A percentile compares a stretch with the other conserved stretches of the same genome.
phyloP scores from a whole-genome alignment of 2,113 vertebrate genomes.

The Madoqua kirkii region DNA sequence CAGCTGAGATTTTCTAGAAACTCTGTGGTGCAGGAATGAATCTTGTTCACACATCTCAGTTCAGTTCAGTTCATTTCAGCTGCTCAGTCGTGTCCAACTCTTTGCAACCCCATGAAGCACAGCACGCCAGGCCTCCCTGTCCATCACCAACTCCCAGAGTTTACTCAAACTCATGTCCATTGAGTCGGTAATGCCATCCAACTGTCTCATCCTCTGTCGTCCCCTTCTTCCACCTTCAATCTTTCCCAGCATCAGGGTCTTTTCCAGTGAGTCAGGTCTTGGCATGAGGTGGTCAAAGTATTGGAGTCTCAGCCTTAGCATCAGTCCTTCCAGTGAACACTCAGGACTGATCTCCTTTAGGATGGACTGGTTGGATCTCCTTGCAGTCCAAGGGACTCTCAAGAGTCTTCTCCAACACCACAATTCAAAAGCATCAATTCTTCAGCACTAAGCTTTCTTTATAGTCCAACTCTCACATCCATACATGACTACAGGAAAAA shows the following conservation, averaged over 20 bases:
- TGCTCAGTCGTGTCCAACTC: not conserved
- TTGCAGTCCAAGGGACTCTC: not conserved
- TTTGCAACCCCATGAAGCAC: not conserved
- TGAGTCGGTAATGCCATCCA: not conserved
- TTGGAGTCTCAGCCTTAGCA: not conserved
- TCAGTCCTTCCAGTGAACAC: not conserved
- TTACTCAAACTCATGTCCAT: not conserved
- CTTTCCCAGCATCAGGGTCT: not conserved
- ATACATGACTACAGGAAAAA: not conserved
- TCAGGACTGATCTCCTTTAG: not conserved
- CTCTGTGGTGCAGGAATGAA: not conserved
- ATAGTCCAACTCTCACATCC: not conserved
- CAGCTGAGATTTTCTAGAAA: not conserved
- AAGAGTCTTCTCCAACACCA: not conserved
- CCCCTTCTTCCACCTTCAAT: accelerated
- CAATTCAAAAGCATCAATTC: not conserved
- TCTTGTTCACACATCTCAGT: not conserved
- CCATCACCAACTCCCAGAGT: not conserved
- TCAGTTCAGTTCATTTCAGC: not conserved
- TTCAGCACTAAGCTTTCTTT: accelerated
- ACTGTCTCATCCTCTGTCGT: not conserved
- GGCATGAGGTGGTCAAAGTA: not conserved
- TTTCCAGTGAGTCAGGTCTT: not conserved
- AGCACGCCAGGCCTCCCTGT: not conserved
- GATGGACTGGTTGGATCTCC: not conserved